Base-by-base conservation (phyloP, 1,140 invertebrate genomes). In the Drosophila cardini region DNA sequence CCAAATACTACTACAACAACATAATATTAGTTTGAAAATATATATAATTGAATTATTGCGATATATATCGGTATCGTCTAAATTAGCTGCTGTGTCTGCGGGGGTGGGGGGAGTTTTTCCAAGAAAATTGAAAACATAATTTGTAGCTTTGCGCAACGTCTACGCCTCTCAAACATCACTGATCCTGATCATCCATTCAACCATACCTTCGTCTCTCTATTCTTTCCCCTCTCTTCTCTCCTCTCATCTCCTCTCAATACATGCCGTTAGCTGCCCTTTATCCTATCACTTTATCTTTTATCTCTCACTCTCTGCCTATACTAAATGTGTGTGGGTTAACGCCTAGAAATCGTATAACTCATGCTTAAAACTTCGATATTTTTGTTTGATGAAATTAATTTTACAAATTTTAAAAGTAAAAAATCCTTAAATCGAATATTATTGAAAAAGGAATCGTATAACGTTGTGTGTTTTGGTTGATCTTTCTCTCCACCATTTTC, bases 391-490 rank as follows among this genome's bases (percentile, higher is more conserved):
- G 21, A 26, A 26, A 3, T 26, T 26, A n/a, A n/a, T n/a, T 73
- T 46, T 69, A 65, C 68, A 69, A 21, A 78, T 48, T 32, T 75
- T 76, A 52, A 77, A 74, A 36, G 57, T 76, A 74, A 45, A 46
- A 42, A 48, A 15, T 56, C 57, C 62, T 69, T 78, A 76, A 79
- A 76, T 65, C 67, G 72, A 82, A 72, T 78, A 60, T 67, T 70
- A 80, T 65, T 71, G 43, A 71, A 82, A 78, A 80, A 87, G 83
- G 72, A 87, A 83, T 87, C 83, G 83, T 87, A 87, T 87, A 87
- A 87, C 83, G 84, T 77, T 89, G 83, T 89, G 83, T 86, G 83
- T 87, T 86, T 78, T 83, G 78, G 76, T 81, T 87, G 55, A 56
- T 67, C 46, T 62, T 45, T 46, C 34, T 43, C 61, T 50, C 60